Evolutionary conservation across 2,888 invertebrate genomes (phyloP).

Genomic region (Margaritifera margaritifera): DNA sequence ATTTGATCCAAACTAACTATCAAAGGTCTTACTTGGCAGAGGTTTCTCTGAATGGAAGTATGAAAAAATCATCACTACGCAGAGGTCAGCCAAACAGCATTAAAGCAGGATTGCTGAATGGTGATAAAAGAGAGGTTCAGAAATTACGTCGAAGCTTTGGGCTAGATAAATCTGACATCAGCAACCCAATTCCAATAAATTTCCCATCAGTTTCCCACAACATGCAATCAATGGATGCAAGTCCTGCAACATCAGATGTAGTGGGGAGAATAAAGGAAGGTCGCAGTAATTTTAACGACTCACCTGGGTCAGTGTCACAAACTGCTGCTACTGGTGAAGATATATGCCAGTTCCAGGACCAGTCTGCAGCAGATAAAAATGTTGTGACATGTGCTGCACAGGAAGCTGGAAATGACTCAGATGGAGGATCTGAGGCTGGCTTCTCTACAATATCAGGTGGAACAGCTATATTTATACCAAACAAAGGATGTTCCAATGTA

Average conservation of each 20-base stretch:
- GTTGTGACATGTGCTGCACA: background rate
- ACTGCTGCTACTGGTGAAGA: background rate
- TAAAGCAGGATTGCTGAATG: constrained; percentile 54
- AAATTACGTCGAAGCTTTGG: constrained; percentile 55
- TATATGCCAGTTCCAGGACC: background rate
- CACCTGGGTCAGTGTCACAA: constrained; percentile 23
- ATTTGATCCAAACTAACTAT: constrained; percentile 4
- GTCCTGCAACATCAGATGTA: too few species aligned
- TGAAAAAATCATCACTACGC: constrained; percentile 31
- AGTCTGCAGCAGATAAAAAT: too few species aligned
- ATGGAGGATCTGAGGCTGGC: constrained; percentile 38
- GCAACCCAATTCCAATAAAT: constrained; percentile 43
- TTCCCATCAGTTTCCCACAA: constrained; percentile 21
- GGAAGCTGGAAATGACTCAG: constrained; percentile 21
- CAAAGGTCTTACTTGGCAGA: constrained; percentile 29
- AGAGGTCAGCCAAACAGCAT: constrained; percentile 65
- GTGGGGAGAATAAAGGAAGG: too few species aligned
- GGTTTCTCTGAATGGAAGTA: constrained; percentile 27
- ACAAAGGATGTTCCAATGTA: background rate
- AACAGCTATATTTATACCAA: constrained; percentile 39
- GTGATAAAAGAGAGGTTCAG: constrained; percentile 43
- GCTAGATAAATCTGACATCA: constrained; percentile 52
- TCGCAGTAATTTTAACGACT: constrained; percentile 2
- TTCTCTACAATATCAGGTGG: constrained; percentile 49
- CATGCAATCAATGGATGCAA: background rate